Conservation (phyloP, 2,113 vertebrate genomes). For the Channa argus region DNA sequence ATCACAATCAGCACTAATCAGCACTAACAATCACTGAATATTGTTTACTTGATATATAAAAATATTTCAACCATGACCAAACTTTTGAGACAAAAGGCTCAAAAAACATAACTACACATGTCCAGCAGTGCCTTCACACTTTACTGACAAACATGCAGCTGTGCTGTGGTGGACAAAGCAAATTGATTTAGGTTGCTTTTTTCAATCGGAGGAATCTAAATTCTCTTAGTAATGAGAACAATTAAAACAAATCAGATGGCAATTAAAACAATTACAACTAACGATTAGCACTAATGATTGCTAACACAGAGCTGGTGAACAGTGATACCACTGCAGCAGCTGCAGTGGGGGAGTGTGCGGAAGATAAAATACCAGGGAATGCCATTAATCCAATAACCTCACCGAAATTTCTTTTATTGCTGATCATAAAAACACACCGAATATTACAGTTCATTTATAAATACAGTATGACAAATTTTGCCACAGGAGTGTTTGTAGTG, state of each 20-base stretch:
- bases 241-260: slow-evolving; percentile 41
- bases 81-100: not conserved
- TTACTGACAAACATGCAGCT: slow-evolving; percentile 12
- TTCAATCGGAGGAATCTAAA: slow-evolving; percentile 49
- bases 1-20: slow-evolving; percentile 24
- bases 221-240: slow-evolving; percentile 41
- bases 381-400: not conserved
- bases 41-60: not conserved
- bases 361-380: slow-evolving; percentile 5
- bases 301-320: slow-evolving; percentile 26
- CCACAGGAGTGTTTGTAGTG: too few relatives aligned
- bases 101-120: not conserved
- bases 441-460: too few relatives aligned
- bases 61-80: not conserved
- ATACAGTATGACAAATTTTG: too few relatives aligned
- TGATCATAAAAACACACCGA: too few relatives aligned
- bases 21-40: slow-evolving; percentile 7
- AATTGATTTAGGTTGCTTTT: slow-evolving; percentile 37
- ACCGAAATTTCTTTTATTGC: not conserved
- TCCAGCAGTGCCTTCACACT: not conserved
- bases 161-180: slow-evolving; percentile 9
- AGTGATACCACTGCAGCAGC: slow-evolving; percentile 26
- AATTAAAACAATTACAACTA: slow-evolving; percentile 55
- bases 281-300: slow-evolving; percentile 55
- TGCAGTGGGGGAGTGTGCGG: slow-evolving; percentile 9